These are phyloP conservation scores for Phalanger gymnotis DNA, from an alignment of 2,797 vertebrate genomes.

Conservation along the genomic window DNA sequence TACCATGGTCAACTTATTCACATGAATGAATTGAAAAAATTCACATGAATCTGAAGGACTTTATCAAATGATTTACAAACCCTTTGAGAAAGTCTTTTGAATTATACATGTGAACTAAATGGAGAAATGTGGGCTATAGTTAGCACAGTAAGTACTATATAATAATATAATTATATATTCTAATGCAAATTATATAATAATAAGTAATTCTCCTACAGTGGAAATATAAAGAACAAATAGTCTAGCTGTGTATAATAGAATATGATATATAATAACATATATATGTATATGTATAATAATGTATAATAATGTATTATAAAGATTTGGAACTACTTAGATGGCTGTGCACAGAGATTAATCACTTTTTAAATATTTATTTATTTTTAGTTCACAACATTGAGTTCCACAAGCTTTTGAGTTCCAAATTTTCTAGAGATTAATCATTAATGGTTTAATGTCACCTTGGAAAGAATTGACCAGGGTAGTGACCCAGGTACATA, in stretches of 20 bases:
- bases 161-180: background rate
- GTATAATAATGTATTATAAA: too few species aligned
- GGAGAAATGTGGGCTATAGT: background rate
- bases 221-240: conserved; percentile 3
- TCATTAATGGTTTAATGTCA: background rate
- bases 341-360: background rate
- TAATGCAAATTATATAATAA: background rate
- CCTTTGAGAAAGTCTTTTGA: background rate
- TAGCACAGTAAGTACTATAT: background rate
- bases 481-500: background rate
- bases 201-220: background rate
- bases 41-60: background rate
- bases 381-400: too few species aligned
- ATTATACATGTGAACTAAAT: background rate
- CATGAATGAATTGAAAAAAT: background rate
- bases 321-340: background rate
- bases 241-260: background rate
- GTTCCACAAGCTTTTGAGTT: too few species aligned
- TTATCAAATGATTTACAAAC: background rate
- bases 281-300: background rate
- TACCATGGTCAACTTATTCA: background rate
- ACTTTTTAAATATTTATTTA: too few species aligned
- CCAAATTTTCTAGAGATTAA: too few species aligned
- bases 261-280: background rate
- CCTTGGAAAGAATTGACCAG: background rate